These are phyloP conservation scores for Euwallacea fornicatus DNA, from an alignment of 1,140 invertebrate genomes.

Conservation along the genomic window DNA sequence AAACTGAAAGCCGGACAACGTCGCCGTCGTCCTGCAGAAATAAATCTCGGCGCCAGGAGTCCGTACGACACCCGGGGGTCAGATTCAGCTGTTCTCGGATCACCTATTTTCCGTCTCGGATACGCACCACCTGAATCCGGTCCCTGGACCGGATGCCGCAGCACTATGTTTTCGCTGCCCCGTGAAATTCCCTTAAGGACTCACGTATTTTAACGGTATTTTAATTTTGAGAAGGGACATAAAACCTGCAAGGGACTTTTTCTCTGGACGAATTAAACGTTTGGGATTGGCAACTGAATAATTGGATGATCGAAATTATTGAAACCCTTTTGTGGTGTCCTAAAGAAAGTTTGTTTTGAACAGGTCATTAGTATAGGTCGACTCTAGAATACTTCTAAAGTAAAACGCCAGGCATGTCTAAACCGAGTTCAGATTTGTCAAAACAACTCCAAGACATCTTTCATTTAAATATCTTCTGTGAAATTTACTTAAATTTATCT, in stretches of 20 bases:
- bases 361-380: too few relatives aligned
- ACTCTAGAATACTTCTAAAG: too few relatives aligned
- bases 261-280: background rate
- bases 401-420: too few relatives aligned
- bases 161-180: slow-evolving; percentile 30
- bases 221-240: slow-evolving; percentile 11
- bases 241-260: background rate
- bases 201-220: slow-evolving; percentile 32
- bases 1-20: slow-evolving; percentile 40
- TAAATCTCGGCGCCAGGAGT: slow-evolving; percentile 50
- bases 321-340: too few relatives aligned
- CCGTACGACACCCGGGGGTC: slow-evolving; percentile 50
- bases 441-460: too few relatives aligned
- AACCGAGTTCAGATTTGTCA: too few relatives aligned
- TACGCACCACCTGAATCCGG: slow-evolving; percentile 36
- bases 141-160: slow-evolving; percentile 35
- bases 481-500: too few relatives aligned
- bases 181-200: slow-evolving; percentile 34
- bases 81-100: slow-evolving; percentile 50
- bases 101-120: slow-evolving; percentile 40
- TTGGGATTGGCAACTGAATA: too few relatives aligned
- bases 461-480: too few relatives aligned
- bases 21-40: slow-evolving; percentile 47
- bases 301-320: too few relatives aligned
- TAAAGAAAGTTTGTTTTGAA: too few relatives aligned